phyloP scores from a whole-genome alignment of 2,113 vertebrate species.

The Brienomyrus brachyistius region DNA sequence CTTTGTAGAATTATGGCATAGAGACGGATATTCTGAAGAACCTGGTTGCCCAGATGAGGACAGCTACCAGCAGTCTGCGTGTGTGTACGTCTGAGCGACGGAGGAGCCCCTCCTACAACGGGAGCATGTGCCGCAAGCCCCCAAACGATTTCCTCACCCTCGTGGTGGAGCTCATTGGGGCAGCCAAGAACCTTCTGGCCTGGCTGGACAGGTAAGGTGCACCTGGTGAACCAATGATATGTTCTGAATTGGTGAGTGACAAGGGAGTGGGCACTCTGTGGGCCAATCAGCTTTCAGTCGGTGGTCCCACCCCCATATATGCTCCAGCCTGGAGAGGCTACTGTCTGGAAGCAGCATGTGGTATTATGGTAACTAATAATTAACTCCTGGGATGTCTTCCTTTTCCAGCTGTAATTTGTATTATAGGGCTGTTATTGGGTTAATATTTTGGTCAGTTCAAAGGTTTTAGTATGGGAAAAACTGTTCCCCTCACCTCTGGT shows the following conservation, averaged over 20 bases:
- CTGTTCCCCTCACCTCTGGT: neutral
- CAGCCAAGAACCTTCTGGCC: conserved; percentile 85
- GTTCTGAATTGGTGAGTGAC: neutral
- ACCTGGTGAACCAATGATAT: neutral
- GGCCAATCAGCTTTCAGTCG: neutral
- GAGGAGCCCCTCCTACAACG: conserved; percentile 72
- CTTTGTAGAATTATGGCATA: conserved; percentile 85
- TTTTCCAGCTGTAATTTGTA: neutral
- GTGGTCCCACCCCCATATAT: neutral
- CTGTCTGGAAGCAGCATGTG: neutral
- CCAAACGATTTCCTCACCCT: conserved; percentile 93
- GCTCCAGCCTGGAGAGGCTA: neutral
- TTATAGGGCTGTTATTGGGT: neutral
- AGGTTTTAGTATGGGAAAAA: neutral
- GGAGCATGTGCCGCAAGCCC: conserved; percentile 73
- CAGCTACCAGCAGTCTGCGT: conserved; percentile 77
- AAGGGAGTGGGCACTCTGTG: neutral
- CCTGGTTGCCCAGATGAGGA: conserved; percentile 79
- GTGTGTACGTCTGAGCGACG: conserved; percentile 76
- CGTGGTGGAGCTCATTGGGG: conserved; percentile 90
- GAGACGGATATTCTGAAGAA: conserved; percentile 94
- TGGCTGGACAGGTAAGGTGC: conserved; percentile 85
- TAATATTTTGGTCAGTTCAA: neutral
- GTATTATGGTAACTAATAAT: neutral
- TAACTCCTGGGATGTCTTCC: neutral